Evolutionary conservation across 1,140 invertebrate genomes (phyloP), one percentile per base, ranked within the genome.

Genomic region (Drosophila pachea): DNA sequence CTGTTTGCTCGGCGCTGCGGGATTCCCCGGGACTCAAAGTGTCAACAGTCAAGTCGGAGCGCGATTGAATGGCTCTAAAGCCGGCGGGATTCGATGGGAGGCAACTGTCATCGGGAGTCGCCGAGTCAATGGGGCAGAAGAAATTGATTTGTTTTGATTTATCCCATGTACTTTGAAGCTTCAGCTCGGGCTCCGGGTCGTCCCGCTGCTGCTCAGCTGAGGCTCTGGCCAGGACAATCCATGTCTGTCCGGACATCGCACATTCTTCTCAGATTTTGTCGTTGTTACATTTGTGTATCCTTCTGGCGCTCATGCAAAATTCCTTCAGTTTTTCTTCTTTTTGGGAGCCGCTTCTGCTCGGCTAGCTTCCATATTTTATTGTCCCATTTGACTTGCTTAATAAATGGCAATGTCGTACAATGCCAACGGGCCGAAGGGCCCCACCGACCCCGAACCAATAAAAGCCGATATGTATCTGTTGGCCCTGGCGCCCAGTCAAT

Each of bases 81-180:
- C 53, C 38, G 29, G 7, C 38, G 38, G 53, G 40, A 56, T 56
- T 56, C 53, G 12, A 16, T 16, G 50, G 48, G n/a, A 70, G 62
- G 67, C 56, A 66, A 70, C 62, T 74, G 72, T 76, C 74, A 70
- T 59, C 62, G 68, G 72, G 72, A 56, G 58, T 55, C 66, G 52
- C 8, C 62, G 62, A 76, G 61, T 67, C 72, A 74, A 76, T 74
- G 74, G 72, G 42, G 62, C 49, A 74, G 72, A 76, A 76, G 72
- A 67, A 76, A 76, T 74, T 74, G 72, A 76, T 76, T 74, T 76
- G 74, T 74, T 74, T 76, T 76, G 74, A 76, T 76, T 76, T 76
- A 76, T 76, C 54, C 36, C 45, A 60, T 76, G 54, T 56, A 56
- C 29, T 56, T 56, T 29, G 54, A 5, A 55, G n/a, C 62, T 33